phyloP scores from a whole-genome alignment of 2,113 vertebrate genomes.

The Gymnocephalus cernua region DNA sequence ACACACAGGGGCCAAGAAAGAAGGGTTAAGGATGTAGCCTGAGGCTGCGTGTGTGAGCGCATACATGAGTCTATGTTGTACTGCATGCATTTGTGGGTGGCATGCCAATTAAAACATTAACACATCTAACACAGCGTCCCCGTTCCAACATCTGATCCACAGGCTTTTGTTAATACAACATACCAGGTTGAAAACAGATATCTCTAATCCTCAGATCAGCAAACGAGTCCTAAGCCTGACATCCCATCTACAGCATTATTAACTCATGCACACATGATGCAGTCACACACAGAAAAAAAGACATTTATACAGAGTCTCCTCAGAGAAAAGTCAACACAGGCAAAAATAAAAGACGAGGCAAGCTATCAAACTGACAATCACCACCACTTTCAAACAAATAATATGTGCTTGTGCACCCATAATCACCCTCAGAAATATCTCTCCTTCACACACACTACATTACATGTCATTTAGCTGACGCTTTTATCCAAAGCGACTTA shows the following conservation, averaged over 20 bases:
- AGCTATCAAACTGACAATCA: conserved; percentile 46
- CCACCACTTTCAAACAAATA: conserved; percentile 72
- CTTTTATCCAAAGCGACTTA: too few species aligned
- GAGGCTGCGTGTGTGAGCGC: conserved; percentile 15
- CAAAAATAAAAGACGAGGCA: conserved; percentile 55
- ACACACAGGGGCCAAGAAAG: not conserved
- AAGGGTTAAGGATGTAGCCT: conserved; percentile 22
- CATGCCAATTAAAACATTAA: conserved; percentile 57
- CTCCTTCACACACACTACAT: conserved; percentile 19
- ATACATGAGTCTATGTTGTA: conserved; percentile 35
- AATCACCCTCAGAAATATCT: conserved; percentile 29
- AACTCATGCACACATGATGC: conserved; percentile 10
- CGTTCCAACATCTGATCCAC: conserved; percentile 40
- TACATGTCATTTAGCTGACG: too few species aligned
- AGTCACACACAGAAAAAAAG: conserved; percentile 21
- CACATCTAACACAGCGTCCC: conserved; percentile 20
- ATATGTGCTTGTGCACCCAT: conserved; percentile 57
- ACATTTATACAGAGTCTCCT: conserved; percentile 43
- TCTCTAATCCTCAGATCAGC: conserved; percentile 26
- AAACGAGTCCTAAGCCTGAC: conserved; percentile 12
- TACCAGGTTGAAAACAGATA: conserved; percentile 27
- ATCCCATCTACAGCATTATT: not conserved
- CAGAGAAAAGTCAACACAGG: conserved; percentile 59
- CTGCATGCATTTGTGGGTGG: conserved; percentile 43
- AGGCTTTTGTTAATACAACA: conserved; percentile 43